These are phyloP conservation scores for Neosalanx taihuensis DNA, from an alignment of 2,797 vertebrate genomes.

Conservation along the genomic window DNA sequence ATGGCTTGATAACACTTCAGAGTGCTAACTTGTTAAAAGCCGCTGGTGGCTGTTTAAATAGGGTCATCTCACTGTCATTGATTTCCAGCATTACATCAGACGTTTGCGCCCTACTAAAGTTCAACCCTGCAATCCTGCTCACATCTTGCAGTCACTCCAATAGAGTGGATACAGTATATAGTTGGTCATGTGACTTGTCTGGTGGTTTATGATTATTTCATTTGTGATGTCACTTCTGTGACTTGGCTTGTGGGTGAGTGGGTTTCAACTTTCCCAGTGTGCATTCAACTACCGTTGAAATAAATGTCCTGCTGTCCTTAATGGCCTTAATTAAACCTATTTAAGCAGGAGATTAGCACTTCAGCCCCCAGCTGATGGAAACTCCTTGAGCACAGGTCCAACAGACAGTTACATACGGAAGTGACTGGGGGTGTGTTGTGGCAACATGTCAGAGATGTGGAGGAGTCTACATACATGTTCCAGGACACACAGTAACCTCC, in stretches of 20 bases:
- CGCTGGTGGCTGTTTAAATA: not conserved
- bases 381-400: slow-evolving; percentile 35
- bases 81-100: too few species aligned
- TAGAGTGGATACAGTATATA: too few species aligned
- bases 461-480: not conserved
- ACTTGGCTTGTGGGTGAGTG: not conserved
- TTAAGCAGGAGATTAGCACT: slow-evolving; percentile 48
- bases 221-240: not conserved
- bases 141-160: too few species aligned
- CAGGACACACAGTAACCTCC: not conserved
- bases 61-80: too few species aligned
- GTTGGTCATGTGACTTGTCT: not conserved
- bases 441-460: slow-evolving; percentile 9
- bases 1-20: not conserved
- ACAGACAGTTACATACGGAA: slow-evolving; percentile 24
- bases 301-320: slow-evolving; percentile 39
- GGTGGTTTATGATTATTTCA: not conserved
- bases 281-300: slow-evolving; percentile 13
- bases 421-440: slow-evolving; percentile 15
- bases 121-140: too few species aligned
- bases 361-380: slow-evolving; percentile 48
- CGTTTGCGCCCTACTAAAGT: too few species aligned
- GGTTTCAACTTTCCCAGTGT: not conserved
- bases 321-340: slow-evolving; percentile 34
- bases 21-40: not conserved